Base-by-base conservation (phyloP, 2,888 invertebrate species). In the Caenorhabditis sulstoni region DNA sequence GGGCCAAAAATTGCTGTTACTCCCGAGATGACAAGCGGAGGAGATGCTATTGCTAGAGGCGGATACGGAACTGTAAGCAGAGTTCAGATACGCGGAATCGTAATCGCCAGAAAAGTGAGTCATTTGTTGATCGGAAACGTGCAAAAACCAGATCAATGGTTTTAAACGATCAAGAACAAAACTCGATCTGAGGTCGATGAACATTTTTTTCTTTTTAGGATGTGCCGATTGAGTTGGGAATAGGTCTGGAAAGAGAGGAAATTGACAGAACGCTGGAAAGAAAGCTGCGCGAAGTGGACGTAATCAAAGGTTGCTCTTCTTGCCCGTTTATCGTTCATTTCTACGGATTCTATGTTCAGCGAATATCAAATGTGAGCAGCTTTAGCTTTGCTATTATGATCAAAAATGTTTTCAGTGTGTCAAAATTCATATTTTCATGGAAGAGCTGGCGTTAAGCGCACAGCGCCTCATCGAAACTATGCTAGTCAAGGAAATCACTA, bases 241-340 rank as follows among this genome's bases (percentile, higher is more conserved):
- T 29, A 5, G 29, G 29, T 29, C 4, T 5, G 4, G 29, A 5
- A 5, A 3, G 7, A 11, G 61, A 45, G 5, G 41, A 58, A 9
- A 55, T 45, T 3, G 53, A 66, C 18, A 29, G 29, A 12, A 22
- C 61, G 45, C 12, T 65, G 18, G 41, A 58, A 7, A 66, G 66
- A 8, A 64, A 59, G 20, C 29, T 70, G 14, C 52, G 77, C 29
- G 77, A 77, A 66, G 53, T 77, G 0, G 47, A 77, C 59, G 77
- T 70, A 3, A 77, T 67, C 8, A 70, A 65, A 11, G 59, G 70
- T 3, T 70, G 70, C 44, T 49, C 64, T 35, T 12, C 23, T 0
- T 77, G 77, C 11, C 70, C 70, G 0, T 77, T 65, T 18, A 70
- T 77, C 45, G 77, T 77, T n/a, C 70, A 77, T 20, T 77, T 65